Base-by-base conservation (phyloP, 2,888 invertebrate genomes). In the Itoplectis maculator region DNA sequence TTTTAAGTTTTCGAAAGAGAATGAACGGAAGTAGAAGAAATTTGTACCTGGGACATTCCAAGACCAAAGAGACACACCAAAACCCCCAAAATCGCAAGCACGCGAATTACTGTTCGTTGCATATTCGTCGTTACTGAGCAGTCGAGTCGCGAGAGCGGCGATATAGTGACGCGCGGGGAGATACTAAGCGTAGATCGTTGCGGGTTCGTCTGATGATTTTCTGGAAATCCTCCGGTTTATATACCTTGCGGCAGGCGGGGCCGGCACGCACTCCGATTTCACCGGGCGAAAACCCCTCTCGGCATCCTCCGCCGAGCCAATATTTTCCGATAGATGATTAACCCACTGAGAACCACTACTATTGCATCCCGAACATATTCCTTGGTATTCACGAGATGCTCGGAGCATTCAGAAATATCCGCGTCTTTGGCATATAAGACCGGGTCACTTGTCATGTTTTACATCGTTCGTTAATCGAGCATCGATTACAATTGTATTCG, bases 311-410 rank as follows among this genome's bases (percentile, higher is more conserved):
- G n/a, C 45, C 42, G 35, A 79, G 37, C 59, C 56, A 79, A 75
- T 79, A 70, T 79, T 78, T 68, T 59, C 59, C 61, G 65, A 69
- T 49, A 20, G 37, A 75, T 63, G 77, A 75, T 82, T 61, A 81
- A 47, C 47, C 51, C n/a, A 15, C 29, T 20, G 40, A n/a, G 23
- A 74, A 61, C 45, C 35, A 37, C 20, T 2, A 37, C 35, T 42
- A 40, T 76, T 45, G 49, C 66, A 45, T 59, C 54, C 47, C 40
- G 47, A 66, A 18, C 45, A 40, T 23, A 23, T 42, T n/a, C 20
- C 40, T 1, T 42, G 42, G 20, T 70, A 59, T 66, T 68, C 66
- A 18, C 18, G 45, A 45, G 47, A 20, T 66, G 45, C 35, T 68
- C 59, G 47, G 35, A 59, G 18, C 18, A 5, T 56, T 68, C 59